Evolutionary conservation across 1,140 invertebrate genomes (phyloP).

Genomic region (Neoseiulus cucumeris): DNA sequence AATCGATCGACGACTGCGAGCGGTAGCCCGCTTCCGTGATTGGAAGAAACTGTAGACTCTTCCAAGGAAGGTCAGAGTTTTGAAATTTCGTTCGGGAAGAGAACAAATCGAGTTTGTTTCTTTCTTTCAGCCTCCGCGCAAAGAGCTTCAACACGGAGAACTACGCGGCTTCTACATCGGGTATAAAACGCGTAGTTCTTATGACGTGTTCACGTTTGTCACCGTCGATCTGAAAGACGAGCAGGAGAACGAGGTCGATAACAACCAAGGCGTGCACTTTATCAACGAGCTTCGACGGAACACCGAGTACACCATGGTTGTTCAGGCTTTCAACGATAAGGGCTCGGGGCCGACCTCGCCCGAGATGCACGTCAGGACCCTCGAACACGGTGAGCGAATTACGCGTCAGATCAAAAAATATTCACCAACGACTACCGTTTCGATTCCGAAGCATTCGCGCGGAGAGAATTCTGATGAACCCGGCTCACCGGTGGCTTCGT

Average conservation of each 20-base stretch:
- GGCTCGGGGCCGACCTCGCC: constrained; percentile 48
- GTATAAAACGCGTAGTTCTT: constrained; percentile 26
- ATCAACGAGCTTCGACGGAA: constrained; percentile 2
- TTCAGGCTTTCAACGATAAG: constrained; percentile 83
- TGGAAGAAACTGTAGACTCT: too few relatives aligned
- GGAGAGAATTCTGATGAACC: too few relatives aligned
- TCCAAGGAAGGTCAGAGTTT: too few relatives aligned
- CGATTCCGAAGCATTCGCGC: too few relatives aligned
- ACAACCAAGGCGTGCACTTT: constrained; percentile 21
- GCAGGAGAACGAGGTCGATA: constrained; percentile 6
- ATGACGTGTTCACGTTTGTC: constrained; percentile 23
- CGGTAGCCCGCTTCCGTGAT: neutral
- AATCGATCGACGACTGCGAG: constrained; percentile 23
- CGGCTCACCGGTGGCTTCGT: too few relatives aligned
- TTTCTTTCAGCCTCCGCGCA: constrained; percentile 17
- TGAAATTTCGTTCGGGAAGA: too few relatives aligned
- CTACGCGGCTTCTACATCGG: constrained; percentile 32
- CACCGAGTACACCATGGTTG: constrained; percentile 79
- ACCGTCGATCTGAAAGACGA: constrained; percentile 20
- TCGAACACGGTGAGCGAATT: neutral
- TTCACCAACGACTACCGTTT: too few relatives aligned
- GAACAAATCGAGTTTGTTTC: constrained; percentile 4
- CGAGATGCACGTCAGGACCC: constrained; percentile 3
- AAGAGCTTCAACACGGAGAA: constrained; percentile 25
- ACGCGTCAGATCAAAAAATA: too few relatives aligned